Evolutionary conservation across 2,113 vertebrate genomes (phyloP), one percentile per base, ranked within the genome.

Genomic region (Saguinus midas): DNA sequence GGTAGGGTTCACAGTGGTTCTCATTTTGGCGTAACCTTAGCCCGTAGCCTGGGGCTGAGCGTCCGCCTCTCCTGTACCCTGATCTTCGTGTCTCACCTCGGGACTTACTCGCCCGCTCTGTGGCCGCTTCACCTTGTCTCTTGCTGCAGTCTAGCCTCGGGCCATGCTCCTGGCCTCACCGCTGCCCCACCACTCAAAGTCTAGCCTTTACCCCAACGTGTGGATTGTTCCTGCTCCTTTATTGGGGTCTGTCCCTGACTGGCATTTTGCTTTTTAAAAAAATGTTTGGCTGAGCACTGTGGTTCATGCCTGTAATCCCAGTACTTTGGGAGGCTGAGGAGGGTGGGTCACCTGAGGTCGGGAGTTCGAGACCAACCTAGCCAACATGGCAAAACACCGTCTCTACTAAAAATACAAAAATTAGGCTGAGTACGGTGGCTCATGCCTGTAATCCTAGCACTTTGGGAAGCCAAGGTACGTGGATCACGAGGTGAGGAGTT

Each of bases 121-220:
- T 32, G 17, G 43, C 25, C 14, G n/a, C 37, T 8, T 70, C 40
- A 11, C 68, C 37, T 8, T 25, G 29, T 57, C 20, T 89, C n/a
- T 50, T 23, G 57, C 29, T 21, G 23, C 0, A 2, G 0, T 82
- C 87, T 20, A 8, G 17, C 4, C 35, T 10, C 5, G 8, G 52
- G n/a, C 29, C 37, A 21, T 40, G 40, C 91, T 18, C 0, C 0
- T 8, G 40, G 37, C 37, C 82, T 50, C 21, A 11, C 11, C 0
- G 0, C 64, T 45, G 8, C 7, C 75, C 75, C 43, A 3, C 16
- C 32, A 1, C 35, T 17, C 14, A 0, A 3, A 6, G 25, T 37
- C 21, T 35, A 14, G 1, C 76, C 85, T 13, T 23, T 17, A 0
- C 6, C 48, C 45, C 18, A 27, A 1, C 17, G 0, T 3, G 23